Evolutionary conservation across 2,113 vertebrate genomes (phyloP).

Genomic region (Salvelinus sp.): DNA sequence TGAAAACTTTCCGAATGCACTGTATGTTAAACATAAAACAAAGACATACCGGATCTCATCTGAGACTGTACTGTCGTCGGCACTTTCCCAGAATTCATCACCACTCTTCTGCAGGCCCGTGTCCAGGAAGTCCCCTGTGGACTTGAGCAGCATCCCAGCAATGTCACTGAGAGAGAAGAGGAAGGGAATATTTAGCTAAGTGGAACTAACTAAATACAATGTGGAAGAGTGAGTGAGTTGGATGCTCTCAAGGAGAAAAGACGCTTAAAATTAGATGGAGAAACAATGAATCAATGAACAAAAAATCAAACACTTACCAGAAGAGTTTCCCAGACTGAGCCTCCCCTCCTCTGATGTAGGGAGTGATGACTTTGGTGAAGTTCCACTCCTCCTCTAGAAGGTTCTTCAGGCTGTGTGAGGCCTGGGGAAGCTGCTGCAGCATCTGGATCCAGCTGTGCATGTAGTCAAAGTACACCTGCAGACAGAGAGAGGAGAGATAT

Average conservation of each 20-base stretch:
- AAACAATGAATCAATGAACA: not conserved
- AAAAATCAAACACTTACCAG: conserved; percentile 75
- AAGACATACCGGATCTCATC: conserved; percentile 89
- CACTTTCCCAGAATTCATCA: conserved; percentile 88
- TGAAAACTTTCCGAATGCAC: too few species aligned
- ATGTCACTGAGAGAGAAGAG: conserved; percentile 82
- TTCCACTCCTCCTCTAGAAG: conserved; percentile 98
- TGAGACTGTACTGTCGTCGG: conserved; percentile 88
- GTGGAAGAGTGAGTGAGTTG: too few species aligned
- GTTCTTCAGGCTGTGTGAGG: conserved; percentile 98
- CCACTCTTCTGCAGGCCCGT: conserved; percentile 88
- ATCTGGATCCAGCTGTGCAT: conserved; percentile 99
- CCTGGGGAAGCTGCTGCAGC: conserved; percentile 97
- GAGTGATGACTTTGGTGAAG: conserved; percentile 98
- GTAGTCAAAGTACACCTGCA: conserved; percentile 97
- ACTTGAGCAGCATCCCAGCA: conserved; percentile 94
- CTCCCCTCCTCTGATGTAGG: conserved; percentile 95
- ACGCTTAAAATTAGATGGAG: too few species aligned
- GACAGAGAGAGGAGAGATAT: too few species aligned
- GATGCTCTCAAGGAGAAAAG: too few species aligned
- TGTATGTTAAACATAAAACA: too few species aligned
- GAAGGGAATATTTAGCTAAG: not conserved
- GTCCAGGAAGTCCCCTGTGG: conserved; percentile 93
- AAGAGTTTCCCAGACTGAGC: conserved; percentile 97
- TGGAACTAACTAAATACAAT: too few species aligned